These are phyloP conservation scores for Marisa cornuarietis DNA, from an alignment of 1,140 invertebrate genomes.

Conservation along the genomic window DNA sequence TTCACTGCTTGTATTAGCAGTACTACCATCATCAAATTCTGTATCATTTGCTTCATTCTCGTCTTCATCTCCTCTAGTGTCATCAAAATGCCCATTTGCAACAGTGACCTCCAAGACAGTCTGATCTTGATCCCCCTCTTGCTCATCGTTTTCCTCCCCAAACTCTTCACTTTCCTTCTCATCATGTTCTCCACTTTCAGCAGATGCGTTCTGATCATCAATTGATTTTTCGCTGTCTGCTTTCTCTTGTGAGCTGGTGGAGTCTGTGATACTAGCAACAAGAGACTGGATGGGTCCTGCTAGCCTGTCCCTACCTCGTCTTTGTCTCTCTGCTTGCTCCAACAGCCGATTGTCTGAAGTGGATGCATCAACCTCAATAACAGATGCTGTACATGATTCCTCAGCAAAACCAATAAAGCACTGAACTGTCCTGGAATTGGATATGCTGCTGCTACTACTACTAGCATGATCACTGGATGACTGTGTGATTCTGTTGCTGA, in stretches of 20 bases:
- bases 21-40: conserved; percentile 28
- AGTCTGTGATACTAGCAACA: conserved; percentile 21
- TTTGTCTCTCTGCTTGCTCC: not conserved
- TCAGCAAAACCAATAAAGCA: not conserved
- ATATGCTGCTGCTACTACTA: conserved; percentile 14
- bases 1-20: conserved; percentile 16
- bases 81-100: too few species aligned
- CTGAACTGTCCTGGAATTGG: conserved; percentile 1
- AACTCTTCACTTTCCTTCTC: conserved; percentile 9
- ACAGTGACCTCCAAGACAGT: not conserved
- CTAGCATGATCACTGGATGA: conserved; percentile 12
- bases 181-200: not conserved
- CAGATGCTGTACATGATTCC: conserved; percentile 7
- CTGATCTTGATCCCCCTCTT: not conserved
- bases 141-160: not conserved
- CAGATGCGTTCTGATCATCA: conserved; percentile 16
- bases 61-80: conserved; percentile 35
- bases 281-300: not conserved
- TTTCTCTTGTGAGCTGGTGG: conserved; percentile 31
- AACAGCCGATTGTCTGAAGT: not conserved
- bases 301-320: not conserved
- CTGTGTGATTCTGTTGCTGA: conserved; percentile 62
- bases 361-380: conserved; percentile 11
- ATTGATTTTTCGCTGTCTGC: conserved; percentile 37
- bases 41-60: conserved; percentile 31